Evolutionary conservation across 2,888 invertebrate species (phyloP).

Genomic region (Drosophila mercatorum): DNA sequence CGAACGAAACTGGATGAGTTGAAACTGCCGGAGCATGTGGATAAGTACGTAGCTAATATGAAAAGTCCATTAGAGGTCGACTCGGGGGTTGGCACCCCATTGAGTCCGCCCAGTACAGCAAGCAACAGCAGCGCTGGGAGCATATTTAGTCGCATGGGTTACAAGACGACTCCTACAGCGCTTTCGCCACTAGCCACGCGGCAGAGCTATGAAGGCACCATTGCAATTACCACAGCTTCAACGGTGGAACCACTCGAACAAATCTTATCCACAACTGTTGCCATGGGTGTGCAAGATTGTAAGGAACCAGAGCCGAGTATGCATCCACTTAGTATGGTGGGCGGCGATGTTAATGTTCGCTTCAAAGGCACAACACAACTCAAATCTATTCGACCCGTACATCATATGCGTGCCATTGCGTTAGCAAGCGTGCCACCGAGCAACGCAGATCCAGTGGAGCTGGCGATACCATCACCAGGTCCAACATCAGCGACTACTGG

Average conservation of each 20-base stretch:
- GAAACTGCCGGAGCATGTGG: slow-evolving; percentile 82
- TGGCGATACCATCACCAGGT: slow-evolving; percentile 14
- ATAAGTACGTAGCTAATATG: slow-evolving; percentile 79
- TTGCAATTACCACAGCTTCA: slow-evolving; percentile 59
- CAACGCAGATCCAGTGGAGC: slow-evolving; percentile 39
- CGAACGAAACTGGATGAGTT: slow-evolving; percentile 80
- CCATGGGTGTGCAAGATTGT: slow-evolving; percentile 22
- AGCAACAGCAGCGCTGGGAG: slow-evolving; percentile 68
- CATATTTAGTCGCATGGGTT: slow-evolving; percentile 82
- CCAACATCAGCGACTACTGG: slow-evolving; percentile 59
- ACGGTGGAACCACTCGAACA: slow-evolving; percentile 38
- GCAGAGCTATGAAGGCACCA: slow-evolving; percentile 52
- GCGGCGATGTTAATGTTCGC: slow-evolving; percentile 90
- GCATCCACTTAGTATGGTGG: slow-evolving; percentile 91
- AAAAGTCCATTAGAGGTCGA: slow-evolving; percentile 85
- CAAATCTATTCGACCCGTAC: slow-evolving; percentile 88
- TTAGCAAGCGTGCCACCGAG: slow-evolving; percentile 46
- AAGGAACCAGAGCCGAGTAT: slow-evolving; percentile 73
- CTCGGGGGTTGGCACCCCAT: slow-evolving; percentile 88
- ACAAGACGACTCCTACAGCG: slow-evolving; percentile 78
- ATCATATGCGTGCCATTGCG: slow-evolving; percentile 80
- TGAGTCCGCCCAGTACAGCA: slow-evolving; percentile 86
- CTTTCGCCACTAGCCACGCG: slow-evolving; percentile 76
- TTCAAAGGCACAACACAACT: slow-evolving; percentile 92
- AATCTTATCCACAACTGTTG: slow-evolving; percentile 33